A percentile compares a stretch with the other conserved stretches of the same genome.
Conservation (phyloP, 2,797 vertebrate genomes). For the Bufotes viridis region DNA sequence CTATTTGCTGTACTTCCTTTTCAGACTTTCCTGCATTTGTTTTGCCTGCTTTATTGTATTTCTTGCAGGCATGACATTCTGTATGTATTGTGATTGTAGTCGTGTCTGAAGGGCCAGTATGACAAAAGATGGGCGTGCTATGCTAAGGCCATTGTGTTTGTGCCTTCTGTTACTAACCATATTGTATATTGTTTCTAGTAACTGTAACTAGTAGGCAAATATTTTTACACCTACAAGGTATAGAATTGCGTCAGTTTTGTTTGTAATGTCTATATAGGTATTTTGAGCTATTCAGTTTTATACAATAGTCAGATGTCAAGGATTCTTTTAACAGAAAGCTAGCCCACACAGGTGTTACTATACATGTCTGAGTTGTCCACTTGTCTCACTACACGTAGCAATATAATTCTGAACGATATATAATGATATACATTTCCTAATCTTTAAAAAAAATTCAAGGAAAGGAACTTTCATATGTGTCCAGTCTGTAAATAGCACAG, state of each 20-base stretch:
- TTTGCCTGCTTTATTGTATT: neutral
- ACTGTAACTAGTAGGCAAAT: neutral
- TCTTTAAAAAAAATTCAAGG: neutral
- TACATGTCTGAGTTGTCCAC: too few relatives aligned
- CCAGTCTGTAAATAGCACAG: constrained; percentile 10
- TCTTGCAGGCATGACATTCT: neutral
- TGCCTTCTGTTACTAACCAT: neutral
- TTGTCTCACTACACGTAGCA: too few relatives aligned
- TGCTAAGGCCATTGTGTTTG: neutral
- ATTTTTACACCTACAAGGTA: neutral
- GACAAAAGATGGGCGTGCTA: neutral
- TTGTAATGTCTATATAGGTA: neutral
- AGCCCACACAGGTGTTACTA: neutral
- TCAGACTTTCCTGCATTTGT: neutral
- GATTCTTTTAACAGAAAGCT: neutral
- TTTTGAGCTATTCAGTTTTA: neutral
- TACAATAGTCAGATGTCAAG: neutral
- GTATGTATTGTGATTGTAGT: neutral
- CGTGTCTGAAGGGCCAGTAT: neutral
- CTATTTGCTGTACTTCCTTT: neutral
- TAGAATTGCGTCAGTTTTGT: neutral
- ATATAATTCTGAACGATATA: neutral
- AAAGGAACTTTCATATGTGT: neutral
- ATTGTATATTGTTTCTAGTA: neutral
- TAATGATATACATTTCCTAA: neutral